phyloP scores from a whole-genome alignment of 2,797 vertebrate species.

The Danionella dracula region DNA sequence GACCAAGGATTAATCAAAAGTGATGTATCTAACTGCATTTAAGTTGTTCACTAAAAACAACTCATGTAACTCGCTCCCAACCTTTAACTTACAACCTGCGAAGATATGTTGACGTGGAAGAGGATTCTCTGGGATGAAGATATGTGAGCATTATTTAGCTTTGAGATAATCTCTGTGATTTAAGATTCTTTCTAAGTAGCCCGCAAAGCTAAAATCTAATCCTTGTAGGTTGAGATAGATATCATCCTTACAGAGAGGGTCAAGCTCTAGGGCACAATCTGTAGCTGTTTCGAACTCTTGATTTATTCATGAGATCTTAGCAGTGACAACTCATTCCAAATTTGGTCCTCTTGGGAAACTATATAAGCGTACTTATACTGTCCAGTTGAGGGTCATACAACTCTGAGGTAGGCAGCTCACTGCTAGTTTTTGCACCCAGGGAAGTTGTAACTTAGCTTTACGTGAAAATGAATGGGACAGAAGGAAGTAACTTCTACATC shows the following conservation, averaged over 20 bases:
- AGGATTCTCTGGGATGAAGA: background rate
- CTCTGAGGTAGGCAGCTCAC: background rate
- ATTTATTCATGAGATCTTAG: background rate
- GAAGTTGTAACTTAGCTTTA: background rate
- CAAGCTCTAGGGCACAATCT: background rate
- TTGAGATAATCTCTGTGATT: background rate
- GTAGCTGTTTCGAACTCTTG: background rate
- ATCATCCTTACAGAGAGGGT: background rate
- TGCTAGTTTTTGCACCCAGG: background rate
- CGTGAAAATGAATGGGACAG: constrained; percentile 70
- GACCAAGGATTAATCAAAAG: too few species aligned
- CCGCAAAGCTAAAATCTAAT: background rate
- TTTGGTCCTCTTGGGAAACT: background rate
- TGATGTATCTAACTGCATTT: too few species aligned
- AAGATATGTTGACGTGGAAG: background rate
- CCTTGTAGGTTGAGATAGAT: background rate
- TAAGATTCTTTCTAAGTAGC: background rate
- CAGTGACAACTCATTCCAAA: background rate
- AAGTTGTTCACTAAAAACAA: too few species aligned
- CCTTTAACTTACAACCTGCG: background rate
- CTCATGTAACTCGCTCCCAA: background rate
- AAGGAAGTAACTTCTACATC: constrained; percentile 74
- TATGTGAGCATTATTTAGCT: background rate
- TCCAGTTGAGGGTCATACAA: background rate
- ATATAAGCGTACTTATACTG: background rate